Evolutionary conservation across 2,113 vertebrate genomes (phyloP).

Genomic region (Protomyctophum bolini): DNA sequence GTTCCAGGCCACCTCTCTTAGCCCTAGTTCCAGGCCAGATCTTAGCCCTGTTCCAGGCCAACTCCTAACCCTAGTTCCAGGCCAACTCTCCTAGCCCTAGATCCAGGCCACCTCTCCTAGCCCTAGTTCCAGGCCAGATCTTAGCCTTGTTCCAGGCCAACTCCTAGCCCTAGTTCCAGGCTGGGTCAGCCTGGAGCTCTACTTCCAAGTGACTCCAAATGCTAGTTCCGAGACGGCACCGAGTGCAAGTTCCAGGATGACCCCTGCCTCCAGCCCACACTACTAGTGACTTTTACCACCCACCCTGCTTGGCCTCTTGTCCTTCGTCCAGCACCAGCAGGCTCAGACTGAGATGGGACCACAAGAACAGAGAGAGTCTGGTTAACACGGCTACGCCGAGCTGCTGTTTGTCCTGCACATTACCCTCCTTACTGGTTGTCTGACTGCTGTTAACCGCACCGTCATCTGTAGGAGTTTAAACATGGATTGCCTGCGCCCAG

Average conservation of each 20-base stretch:
- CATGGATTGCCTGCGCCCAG: slow-evolving; percentile 12
- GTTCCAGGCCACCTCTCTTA: no score
- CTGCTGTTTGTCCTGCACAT: slow-evolving; percentile 29
- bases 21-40: no score
- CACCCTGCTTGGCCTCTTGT: not conserved
- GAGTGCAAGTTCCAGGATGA: not conserved
- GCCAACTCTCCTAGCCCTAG: no score
- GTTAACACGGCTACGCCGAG: slow-evolving; percentile 5
- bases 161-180: not conserved
- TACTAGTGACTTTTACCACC: not conserved
- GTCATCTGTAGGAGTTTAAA: slow-evolving; percentile 29
- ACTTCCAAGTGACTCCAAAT: no score
- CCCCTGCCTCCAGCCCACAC: not conserved
- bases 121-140: not conserved
- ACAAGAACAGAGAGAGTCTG: slow-evolving; percentile 24
- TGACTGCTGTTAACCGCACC: slow-evolving; percentile 36
- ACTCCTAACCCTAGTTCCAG: no score
- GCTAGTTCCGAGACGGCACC: no score
- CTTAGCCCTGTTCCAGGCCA: not conserved
- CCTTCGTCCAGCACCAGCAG: slow-evolving; percentile 5
- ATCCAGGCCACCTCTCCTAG: no score
- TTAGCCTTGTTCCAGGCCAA: not conserved
- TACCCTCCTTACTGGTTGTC: slow-evolving; percentile 24
- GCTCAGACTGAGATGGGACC: not conserved
- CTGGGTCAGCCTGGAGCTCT: not conserved